Evolutionary conservation across 2,888 invertebrate genomes (phyloP).

Genomic region (Tiliacea aurago): DNA sequence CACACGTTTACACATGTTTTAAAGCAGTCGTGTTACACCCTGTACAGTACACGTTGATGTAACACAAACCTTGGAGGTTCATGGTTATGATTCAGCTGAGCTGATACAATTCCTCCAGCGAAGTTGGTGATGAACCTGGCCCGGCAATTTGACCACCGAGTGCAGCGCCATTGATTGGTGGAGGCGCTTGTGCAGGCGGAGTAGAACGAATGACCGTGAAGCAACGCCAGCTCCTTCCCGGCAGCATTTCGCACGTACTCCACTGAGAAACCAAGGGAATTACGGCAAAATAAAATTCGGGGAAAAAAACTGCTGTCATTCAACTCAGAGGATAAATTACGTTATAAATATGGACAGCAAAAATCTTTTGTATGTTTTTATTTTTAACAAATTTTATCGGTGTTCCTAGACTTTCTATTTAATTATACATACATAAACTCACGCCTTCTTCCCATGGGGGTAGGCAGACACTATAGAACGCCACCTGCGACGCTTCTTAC

Average conservation of each 20-base stretch:
- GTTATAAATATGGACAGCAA: background rate
- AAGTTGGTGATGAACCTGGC: conserved; percentile 21
- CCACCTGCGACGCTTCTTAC: no score
- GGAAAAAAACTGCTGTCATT: background rate
- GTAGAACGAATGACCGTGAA: conserved; percentile 38
- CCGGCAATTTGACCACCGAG: conserved; percentile 32
- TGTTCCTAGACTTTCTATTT: background rate
- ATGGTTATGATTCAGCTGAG: conserved; percentile 26
- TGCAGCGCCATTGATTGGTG: conserved; percentile 29
- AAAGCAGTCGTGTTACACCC: background rate
- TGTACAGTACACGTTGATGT: conserved; percentile 7
- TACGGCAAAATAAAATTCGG: background rate
- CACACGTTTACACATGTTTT: no score
- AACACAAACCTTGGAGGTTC: conserved; percentile 14
- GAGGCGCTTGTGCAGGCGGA: background rate
- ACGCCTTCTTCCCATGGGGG: no score
- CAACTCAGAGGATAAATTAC: background rate
- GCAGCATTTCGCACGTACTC: conserved; percentile 30
- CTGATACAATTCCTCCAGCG: background rate
- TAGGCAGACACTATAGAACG: no score
- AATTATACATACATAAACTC: no score
- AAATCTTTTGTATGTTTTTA: background rate
- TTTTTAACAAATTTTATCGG: background rate
- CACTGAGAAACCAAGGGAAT: background rate
- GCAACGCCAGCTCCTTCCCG: conserved; percentile 22